Base-by-base conservation (phyloP, 2,888 invertebrate species). In the Dugesia japonica region DNA sequence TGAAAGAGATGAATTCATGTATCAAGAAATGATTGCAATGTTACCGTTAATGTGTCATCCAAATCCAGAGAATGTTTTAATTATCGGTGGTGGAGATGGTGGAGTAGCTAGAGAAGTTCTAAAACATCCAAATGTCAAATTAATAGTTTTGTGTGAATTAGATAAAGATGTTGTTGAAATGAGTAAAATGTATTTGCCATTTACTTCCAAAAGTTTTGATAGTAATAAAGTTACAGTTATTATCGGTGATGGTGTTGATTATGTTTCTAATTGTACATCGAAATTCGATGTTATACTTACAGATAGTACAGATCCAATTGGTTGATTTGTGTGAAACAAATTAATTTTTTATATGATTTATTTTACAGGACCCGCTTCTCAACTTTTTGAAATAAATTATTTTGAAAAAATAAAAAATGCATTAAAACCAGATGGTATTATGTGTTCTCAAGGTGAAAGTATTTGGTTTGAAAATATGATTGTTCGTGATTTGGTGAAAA, bases 1-100 rank as follows among this genome's bases (percentile, higher is more conserved):
- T 0, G 90, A 95, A 83, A 88, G 89, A 80, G 98, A 98, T 87
- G 98, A 98, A 85, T 94, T 92, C 85, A 89, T 94, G 0, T 98
- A 98, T 85, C 97, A 97, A 85, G 98, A 98, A 86, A 95, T 95
- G 94, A 92, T 98, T 81, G 89, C 94, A 0, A 93, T 94, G 83
- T 85, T 98, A 72, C 94, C 98, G 0, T 85, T 98, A 0, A 92
- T 91, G 83, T 89, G 89, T 80, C 98, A 98, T 85, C 89, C 90
- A 1, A 89, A 90, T 81, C 98, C 98, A 0, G 89, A 81, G 0
- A 79, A 89, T 89, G 88, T 93, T 0, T 86, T 97, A 33, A 92
- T 97, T 80, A 92, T 98, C 26, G 97, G 98, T 0, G 98, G 97
- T 0, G 98, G 97, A 0, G 97, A 98, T 85, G 98, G 97, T 0